Conservation (phyloP, 2,797 vertebrate genomes). For the Xyrichtys novacula region DNA sequence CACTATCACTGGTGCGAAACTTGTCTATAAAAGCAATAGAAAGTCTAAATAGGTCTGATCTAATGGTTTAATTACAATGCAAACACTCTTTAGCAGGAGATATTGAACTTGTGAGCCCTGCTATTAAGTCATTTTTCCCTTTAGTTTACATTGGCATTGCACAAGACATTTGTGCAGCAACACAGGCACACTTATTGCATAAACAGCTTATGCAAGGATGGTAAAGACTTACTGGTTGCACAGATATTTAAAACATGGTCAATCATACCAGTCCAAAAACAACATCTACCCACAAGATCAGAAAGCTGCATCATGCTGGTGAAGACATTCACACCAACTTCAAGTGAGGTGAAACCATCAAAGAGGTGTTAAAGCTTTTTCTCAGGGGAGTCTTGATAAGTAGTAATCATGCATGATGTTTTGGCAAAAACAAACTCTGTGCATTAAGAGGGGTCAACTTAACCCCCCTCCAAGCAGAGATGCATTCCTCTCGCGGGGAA, state of each 20-base stretch:
- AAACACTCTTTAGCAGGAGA: background rate
- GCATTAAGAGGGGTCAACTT: constrained; percentile 26
- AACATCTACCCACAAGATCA: background rate
- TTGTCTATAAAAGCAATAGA: background rate
- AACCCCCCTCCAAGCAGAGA: constrained; percentile 33
- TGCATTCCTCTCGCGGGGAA: constrained; percentile 56
- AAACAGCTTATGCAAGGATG: constrained; percentile 1
- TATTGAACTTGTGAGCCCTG: background rate
- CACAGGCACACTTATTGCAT: background rate
- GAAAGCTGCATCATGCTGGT: background rate
- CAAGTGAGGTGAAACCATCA: background rate
- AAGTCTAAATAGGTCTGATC: background rate
- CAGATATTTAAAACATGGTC: background rate
- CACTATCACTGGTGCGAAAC: background rate
- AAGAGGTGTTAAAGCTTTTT: constrained; percentile 4
- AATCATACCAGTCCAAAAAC: background rate
- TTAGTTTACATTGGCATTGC: background rate
- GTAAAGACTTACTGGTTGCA: background rate
- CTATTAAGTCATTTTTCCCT: background rate
- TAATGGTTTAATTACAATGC: constrained; percentile 1
- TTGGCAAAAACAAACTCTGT: constrained; percentile 3
- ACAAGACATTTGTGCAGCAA: constrained; percentile 12
- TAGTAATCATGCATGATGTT: constrained; percentile 1
- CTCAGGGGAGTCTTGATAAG: background rate
- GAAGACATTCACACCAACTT: background rate